These are phyloP conservation scores for Zeugodacus cucurbitae DNA, from an alignment of 1,140 invertebrate species.

Conservation along the genomic window DNA sequence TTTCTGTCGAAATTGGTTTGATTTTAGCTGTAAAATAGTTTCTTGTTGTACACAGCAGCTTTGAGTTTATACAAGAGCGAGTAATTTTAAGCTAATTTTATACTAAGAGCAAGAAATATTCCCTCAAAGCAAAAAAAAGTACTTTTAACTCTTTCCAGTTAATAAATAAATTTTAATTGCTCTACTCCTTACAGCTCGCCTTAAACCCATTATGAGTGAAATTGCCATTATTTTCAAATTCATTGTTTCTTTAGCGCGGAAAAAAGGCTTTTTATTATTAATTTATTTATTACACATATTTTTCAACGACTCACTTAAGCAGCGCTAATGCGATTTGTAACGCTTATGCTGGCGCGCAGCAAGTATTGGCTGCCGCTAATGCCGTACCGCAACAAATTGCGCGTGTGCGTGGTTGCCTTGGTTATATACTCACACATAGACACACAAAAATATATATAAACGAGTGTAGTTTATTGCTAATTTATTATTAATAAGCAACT, in stretches of 20 bases:
- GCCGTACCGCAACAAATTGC: neutral
- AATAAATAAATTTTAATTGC: too few species aligned
- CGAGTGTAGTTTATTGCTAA: neutral
- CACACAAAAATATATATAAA: neutral
- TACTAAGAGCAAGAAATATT: too few species aligned
- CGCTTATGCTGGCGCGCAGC: neutral
- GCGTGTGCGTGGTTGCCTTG: neutral
- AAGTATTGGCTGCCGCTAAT: neutral
- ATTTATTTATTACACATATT: conserved; percentile 16
- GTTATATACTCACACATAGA: neutral
- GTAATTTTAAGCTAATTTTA: too few species aligned
- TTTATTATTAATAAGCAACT: conserved; percentile 23
- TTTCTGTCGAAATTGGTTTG: too few species aligned
- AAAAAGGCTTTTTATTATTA: neutral
- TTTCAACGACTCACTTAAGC: neutral
- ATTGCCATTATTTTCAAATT: too few species aligned
- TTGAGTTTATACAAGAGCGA: too few species aligned
- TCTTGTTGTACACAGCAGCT: too few species aligned
- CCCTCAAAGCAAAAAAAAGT: too few species aligned
- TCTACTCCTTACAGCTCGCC: too few species aligned
- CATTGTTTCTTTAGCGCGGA: neutral
- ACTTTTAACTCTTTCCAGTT: too few species aligned
- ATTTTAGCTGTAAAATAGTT: too few species aligned
- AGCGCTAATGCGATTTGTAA: conserved; percentile 18
- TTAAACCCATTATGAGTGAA: too few species aligned